Evolutionary conservation across 1,140 invertebrate genomes (phyloP).

Genomic region (Leptopilina boulardi): DNA sequence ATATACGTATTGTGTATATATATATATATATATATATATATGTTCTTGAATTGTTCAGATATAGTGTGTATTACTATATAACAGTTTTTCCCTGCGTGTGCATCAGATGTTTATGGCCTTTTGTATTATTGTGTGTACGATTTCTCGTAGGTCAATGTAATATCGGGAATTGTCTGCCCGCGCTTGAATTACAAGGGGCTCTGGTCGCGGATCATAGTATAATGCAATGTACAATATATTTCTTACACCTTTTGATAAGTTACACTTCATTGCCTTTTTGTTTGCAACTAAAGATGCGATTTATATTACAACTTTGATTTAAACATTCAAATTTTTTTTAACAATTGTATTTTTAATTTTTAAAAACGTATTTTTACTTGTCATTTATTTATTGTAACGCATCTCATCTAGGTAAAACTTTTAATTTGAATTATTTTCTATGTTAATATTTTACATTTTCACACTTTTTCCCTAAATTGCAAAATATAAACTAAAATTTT

Average conservation of each 20-base stretch:
- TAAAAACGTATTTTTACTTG: too few species aligned
- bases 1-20: too few species aligned
- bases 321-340: too few species aligned
- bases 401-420: too few species aligned
- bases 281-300: background rate
- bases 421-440: too few species aligned
- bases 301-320: background rate
- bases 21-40: background rate
- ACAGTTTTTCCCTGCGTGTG: background rate
- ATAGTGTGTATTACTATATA: constrained; percentile 14
- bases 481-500: too few species aligned
- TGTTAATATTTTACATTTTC: too few species aligned
- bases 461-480: too few species aligned
- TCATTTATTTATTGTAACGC: too few species aligned
- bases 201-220: constrained; percentile 11
- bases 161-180: constrained; percentile 14
- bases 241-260: constrained; percentile 18
- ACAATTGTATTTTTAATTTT: too few species aligned
- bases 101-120: constrained; percentile 26
- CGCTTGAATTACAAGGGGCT: constrained; percentile 21
- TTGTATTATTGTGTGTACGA: constrained; percentile 10
- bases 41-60: constrained; percentile 4
- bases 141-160: constrained; percentile 24
- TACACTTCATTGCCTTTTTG: constrained; percentile 37
- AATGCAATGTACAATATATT: constrained; percentile 27